Evolutionary conservation across 2,113 vertebrate genomes (phyloP), one percentile per base, ranked within the genome.

Genomic region (Fulica atra): DNA sequence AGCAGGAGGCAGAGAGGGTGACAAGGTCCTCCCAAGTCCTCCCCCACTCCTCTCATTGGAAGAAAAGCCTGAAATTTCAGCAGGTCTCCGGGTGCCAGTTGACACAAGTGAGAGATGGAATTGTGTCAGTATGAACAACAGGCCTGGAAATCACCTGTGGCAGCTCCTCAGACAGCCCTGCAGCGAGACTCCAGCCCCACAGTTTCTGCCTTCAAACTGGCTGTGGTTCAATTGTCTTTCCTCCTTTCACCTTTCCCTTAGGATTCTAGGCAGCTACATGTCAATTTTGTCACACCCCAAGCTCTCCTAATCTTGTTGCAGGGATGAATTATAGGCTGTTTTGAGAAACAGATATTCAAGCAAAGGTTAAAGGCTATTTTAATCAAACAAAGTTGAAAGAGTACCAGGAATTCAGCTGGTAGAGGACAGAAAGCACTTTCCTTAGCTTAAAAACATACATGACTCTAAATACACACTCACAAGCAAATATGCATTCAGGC

Each of bases 321-420:
- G 69, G 81, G 61, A 94, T 79, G 93, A 96, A 88, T 92, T 91
- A 94, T 10, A 95, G 73, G 54, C 65, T 81, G 51, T 71, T 94
- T 87, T 65, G 78, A 92, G 86, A 96, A 96, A 81, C 51, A 88
- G 35, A 73, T 69, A 96, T 81, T 93, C 84, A 92, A 79, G 65
- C 77, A 85, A 93, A 97, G 86, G 87, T 91, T 91, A 91, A 93
- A 96, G 95, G 72, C 69, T 95, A 51, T 71, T 77, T 94, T 94
- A 96, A 90, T 91, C 94, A 97, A 98, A 93, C 86, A 96, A 95
- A 91, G 73, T 42, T 85, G 54, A 96, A 96, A 92, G 81, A 86
- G 60, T 84, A 94, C 44, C 59, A 93, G 76, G 86, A 95, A 95
- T 93, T 92, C 92, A 76, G 72, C 77, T 95, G 79, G 56, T 71